These are phyloP conservation scores for Rhynchophorus ferrugineus DNA, from an alignment of 1,140 invertebrate genomes.

Conservation along the genomic window DNA sequence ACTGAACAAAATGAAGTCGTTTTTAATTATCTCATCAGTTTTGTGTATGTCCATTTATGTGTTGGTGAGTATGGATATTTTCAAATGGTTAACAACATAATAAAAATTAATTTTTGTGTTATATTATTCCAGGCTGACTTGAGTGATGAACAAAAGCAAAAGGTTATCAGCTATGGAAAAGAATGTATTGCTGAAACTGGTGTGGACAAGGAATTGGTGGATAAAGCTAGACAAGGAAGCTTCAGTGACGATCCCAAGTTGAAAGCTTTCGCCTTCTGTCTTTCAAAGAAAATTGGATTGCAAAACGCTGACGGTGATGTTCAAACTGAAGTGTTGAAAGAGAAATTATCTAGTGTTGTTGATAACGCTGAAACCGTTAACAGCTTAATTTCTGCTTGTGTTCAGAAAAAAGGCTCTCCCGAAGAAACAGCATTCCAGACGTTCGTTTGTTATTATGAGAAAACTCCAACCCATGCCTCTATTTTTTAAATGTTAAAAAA, in stretches of 20 bases:
- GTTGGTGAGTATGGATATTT: no score
- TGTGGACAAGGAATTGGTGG: neutral
- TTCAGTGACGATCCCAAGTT: constrained; percentile 40
- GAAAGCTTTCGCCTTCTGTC: constrained; percentile 41
- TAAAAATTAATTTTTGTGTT: no score
- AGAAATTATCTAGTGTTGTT: constrained; percentile 37
- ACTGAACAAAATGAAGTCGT: no score
- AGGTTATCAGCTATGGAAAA: no score
- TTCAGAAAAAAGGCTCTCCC: neutral
- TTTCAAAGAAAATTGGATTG: constrained; percentile 41
- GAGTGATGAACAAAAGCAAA: no score
- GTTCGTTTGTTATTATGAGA: constrained; percentile 5
- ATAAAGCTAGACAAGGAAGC: neutral
- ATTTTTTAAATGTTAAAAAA: neutral
- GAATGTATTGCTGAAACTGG: neutral
- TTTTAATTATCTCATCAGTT: no score
- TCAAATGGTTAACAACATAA: no score
- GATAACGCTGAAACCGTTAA: constrained; percentile 33
- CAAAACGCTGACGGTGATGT: constrained; percentile 34
- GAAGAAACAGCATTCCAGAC: constrained; percentile 9
- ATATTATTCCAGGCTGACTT: no score
- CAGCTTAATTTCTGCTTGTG: neutral
- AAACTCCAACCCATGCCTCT: neutral
- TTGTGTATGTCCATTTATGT: no score
- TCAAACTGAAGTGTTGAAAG: no score